Conservation (phyloP, 2,113 vertebrate genomes). For the Apteryx owenii region DNA sequence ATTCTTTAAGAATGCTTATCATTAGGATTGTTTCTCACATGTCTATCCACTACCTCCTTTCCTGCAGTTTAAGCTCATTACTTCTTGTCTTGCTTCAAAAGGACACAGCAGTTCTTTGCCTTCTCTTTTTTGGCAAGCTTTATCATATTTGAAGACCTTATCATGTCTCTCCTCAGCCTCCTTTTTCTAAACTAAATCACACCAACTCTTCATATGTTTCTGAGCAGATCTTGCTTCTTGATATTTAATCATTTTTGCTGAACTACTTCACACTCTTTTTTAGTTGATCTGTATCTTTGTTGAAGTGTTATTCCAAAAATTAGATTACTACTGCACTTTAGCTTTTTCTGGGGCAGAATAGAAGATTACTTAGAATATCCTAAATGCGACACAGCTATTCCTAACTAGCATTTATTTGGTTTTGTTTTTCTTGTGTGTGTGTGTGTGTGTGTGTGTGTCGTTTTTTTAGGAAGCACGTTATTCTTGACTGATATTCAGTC, state of each 20-base stretch:
- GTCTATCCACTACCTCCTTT: background rate
- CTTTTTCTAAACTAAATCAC: background rate
- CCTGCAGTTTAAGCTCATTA: background rate
- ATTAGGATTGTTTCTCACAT: too few relatives aligned
- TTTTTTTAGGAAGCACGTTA: background rate
- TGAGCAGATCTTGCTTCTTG: background rate
- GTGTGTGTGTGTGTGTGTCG: too few relatives aligned
- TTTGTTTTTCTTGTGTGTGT: too few relatives aligned
- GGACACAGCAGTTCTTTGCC: fast-evolving
- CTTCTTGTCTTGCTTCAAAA: background rate
- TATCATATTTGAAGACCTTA: background rate
- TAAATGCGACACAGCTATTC: background rate
- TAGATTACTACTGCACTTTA: background rate
- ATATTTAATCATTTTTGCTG: background rate
- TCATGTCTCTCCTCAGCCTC: background rate
- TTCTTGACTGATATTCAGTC: background rate
- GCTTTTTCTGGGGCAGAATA: background rate
- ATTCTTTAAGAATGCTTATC: too few relatives aligned
- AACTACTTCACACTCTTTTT: background rate
- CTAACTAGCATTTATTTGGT: fast-evolving
- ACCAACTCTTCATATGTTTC: background rate
- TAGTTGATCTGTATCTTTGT: background rate
- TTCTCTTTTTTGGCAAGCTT: background rate
- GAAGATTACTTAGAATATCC: background rate
- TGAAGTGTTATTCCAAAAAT: background rate